Evolutionary conservation across 2,888 invertebrate genomes (phyloP).

Genomic region (Ennomos quercinarius): DNA sequence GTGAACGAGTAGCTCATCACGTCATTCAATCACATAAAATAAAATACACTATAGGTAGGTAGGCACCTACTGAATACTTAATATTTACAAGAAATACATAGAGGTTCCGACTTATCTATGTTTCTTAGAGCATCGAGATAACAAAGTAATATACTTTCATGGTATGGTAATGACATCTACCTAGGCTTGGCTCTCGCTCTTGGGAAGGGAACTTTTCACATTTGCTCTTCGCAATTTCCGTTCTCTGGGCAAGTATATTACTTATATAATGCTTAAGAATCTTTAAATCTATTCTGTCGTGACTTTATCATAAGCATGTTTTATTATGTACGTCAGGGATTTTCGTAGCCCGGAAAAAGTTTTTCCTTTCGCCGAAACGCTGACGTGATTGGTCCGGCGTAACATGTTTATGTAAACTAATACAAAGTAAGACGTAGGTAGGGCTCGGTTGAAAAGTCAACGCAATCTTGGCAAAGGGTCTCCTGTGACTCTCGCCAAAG

Average conservation of each 20-base stretch:
- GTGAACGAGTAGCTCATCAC: too few relatives aligned
- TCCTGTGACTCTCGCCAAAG: constrained; percentile 75
- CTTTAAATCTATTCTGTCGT: constrained; percentile 37
- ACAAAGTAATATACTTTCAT: constrained; percentile 48
- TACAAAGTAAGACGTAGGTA: constrained; percentile 60
- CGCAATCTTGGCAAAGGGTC: constrained; percentile 75
- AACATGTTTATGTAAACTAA: constrained; percentile 54
- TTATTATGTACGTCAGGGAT: constrained; percentile 28
- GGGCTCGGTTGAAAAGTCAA: constrained; percentile 68
- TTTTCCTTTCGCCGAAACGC: constrained; percentile 36
- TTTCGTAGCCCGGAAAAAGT: constrained; percentile 23
- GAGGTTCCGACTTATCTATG: not conserved
- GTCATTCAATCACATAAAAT: too few relatives aligned
- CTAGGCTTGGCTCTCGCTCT: constrained; percentile 47
- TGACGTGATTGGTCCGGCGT: constrained; percentile 42
- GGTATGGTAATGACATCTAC: constrained; percentile 53
- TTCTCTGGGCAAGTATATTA: constrained; percentile 44
- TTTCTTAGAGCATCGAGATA: constrained; percentile 38
- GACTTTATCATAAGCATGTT: constrained; percentile 29
- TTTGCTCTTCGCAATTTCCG: constrained; percentile 67
- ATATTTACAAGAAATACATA: constrained; percentile 29
- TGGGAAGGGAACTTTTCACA: constrained; percentile 67
- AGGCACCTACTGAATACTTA: constrained; percentile 7
- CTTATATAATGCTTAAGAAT: constrained; percentile 38
- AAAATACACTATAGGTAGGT: too few relatives aligned